A percentile compares a stretch with the other conserved stretches of the same genome.
These are phyloP conservation scores for Vanessa tameamea DNA, from an alignment of 1,140 invertebrate genomes.

Conservation along the genomic window DNA sequence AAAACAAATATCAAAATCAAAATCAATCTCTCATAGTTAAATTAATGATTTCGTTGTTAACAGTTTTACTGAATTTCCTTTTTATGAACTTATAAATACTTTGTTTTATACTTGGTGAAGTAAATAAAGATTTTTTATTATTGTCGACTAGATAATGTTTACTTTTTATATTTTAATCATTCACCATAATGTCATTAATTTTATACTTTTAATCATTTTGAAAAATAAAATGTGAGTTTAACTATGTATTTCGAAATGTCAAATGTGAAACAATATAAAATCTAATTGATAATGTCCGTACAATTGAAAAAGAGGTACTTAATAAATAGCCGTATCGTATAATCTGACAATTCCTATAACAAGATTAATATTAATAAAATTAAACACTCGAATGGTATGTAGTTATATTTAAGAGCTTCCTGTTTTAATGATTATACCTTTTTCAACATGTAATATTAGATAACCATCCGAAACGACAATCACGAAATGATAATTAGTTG, in stretches of 20 bases:
- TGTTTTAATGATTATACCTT: conserved; percentile 5
- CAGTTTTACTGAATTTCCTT: too few relatives aligned
- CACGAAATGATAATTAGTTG: conserved; percentile 41
- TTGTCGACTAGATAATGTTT: not conserved
- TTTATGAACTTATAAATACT: too few relatives aligned
- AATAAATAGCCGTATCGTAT: too few relatives aligned
- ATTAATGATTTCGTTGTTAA: too few relatives aligned
- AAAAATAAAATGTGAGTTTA: not conserved
- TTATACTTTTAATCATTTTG: not conserved
- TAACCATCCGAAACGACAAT: conserved; percentile 22
- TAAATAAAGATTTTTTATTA: too few relatives aligned
- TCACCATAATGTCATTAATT: too few relatives aligned
- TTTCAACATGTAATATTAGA: not conserved
- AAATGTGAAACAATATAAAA: conserved; percentile 2
- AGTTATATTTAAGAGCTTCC: conserved; percentile 4
- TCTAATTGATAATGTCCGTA: not conserved
- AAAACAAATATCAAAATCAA: too few relatives aligned
- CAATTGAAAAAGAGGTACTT: too few relatives aligned
- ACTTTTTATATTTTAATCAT: not conserved
- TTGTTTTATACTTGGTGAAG: too few relatives aligned
- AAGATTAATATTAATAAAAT: not conserved
- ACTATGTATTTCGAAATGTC: not conserved
- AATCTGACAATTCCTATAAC: not conserved
- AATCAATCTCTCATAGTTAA: too few relatives aligned
- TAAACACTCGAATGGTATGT: not conserved